phyloP scores from a whole-genome alignment of 2,113 vertebrate species.

The Bostrychus sinensis region DNA sequence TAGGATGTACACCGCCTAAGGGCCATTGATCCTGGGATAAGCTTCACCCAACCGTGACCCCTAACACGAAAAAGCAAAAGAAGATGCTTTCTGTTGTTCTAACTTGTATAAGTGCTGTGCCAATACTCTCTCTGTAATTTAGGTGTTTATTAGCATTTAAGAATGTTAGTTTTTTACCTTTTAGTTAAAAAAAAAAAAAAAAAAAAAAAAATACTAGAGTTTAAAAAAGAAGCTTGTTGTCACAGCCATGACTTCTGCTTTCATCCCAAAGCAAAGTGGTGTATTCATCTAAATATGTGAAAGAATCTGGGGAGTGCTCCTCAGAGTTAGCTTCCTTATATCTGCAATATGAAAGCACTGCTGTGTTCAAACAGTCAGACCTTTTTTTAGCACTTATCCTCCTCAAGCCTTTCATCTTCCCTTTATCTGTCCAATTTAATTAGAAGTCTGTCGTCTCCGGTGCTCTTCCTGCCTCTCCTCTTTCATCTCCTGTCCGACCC shows the following conservation, averaged over 20 bases:
- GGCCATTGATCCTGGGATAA: no score
- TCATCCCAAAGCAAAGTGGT: background rate
- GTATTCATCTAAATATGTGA: slow-evolving; percentile 1
- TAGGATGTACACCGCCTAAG: no score
- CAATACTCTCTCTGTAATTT: no score
- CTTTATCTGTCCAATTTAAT: slow-evolving; percentile 67
- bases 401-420: slow-evolving; percentile 54
- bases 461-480: slow-evolving; percentile 38
- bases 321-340: background rate
- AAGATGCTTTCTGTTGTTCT: no score
- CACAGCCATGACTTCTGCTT: background rate
- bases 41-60: no score
- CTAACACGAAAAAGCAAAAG: no score
- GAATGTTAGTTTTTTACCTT: no score
- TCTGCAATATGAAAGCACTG: slow-evolving; percentile 13
- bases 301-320: background rate
- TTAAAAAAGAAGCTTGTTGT: background rate
- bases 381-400: slow-evolving; percentile 23
- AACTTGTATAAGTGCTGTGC: no score
- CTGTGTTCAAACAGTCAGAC: slow-evolving; percentile 48
- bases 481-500: slow-evolving; percentile 68
- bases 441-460: slow-evolving; percentile 39
- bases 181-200: no score
- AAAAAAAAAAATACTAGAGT: no score
- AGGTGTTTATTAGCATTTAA: no score